Base-by-base conservation (phyloP, 2,888 invertebrate species). In the Tiliacea aurago region DNA sequence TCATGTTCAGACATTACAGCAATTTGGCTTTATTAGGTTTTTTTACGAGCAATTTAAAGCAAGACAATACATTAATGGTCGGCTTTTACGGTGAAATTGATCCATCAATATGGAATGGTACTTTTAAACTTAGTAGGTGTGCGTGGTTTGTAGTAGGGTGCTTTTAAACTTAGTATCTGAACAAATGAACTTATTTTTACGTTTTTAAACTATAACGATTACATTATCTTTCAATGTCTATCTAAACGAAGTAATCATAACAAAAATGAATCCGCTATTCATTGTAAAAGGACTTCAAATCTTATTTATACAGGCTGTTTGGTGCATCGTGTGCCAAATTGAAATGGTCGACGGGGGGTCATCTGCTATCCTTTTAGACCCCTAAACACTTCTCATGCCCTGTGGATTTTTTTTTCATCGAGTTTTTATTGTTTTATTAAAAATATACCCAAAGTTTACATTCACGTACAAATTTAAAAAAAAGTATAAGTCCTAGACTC, bases 21-120 rank as follows among this genome's bases (percentile, higher is more conserved):
- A 85, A 87, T 87, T 87, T 87, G 63, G 68, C 56, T 85, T 83
- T 80, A 85, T 81, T 83, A 75, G 58, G 20, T 70, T 83, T 78
- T 84, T 82, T 84, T 82, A 73, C 59, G 77, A 79, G 72, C 73
- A 78, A 79, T 79, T 80, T 76, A 67, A 67, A 70, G 61, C 51
- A 71, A 56, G 51, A 78, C 84, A 80, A 80, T 84, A 78, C 64
- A 69, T 65, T 71, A 83, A 83, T 78, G 69, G 51, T 70, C 10
- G 65, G 62, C 70, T 75, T 86, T 86, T 79, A 85, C 55, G 51
- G 63, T 70, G 69, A 72, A 80, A 84, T 84, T 83, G 78, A 81
- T 77, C 85, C 69, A 76, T 73, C 69, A 73, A 71, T 84, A 61
- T 61, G 72, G 61, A 86, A 83, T 70, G 70, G 73, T 71, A 68